A percentile compares a stretch with the other conserved stretches of the same genome.
These are phyloP conservation scores for Polydrusus tereticollis DNA, from an alignment of 2,888 invertebrate species.

Conservation along the genomic window DNA sequence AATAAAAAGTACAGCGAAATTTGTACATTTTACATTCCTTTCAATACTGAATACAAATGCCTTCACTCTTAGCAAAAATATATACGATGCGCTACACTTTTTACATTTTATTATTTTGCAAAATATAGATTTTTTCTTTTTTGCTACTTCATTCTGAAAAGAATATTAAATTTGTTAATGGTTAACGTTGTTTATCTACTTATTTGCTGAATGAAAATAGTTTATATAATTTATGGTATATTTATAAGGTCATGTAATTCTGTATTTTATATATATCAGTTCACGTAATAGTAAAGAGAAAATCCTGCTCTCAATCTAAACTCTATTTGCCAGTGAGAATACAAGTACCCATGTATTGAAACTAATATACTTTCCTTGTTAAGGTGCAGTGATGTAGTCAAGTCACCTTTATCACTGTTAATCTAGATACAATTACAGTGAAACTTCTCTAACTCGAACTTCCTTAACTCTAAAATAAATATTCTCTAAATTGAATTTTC, in stretches of 20 bases:
- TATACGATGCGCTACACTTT: conserved; percentile 54
- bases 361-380: no score
- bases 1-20: conserved; percentile 15
- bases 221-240: neutral
- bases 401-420: no score
- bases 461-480: no score
- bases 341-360: no score
- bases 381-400: no score
- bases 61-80: conserved; percentile 58
- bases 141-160: conserved; percentile 12
- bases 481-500: no score
- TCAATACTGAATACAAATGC: conserved; percentile 53
- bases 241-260: neutral
- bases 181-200: neutral
- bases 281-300: no score
- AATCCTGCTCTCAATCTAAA: no score
- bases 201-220: neutral
- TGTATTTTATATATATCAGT: neutral
- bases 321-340: no score
- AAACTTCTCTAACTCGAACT: no score
- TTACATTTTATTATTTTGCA: conserved; percentile 53
- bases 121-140: conserved; percentile 54
- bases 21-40: conserved; percentile 48
- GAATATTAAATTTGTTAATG: neutral
- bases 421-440: no score